Evolutionary conservation across 2,113 vertebrate species (phyloP), one percentile per base, ranked within the genome.

Genomic region (Neolamprologus tretocephalus): DNA sequence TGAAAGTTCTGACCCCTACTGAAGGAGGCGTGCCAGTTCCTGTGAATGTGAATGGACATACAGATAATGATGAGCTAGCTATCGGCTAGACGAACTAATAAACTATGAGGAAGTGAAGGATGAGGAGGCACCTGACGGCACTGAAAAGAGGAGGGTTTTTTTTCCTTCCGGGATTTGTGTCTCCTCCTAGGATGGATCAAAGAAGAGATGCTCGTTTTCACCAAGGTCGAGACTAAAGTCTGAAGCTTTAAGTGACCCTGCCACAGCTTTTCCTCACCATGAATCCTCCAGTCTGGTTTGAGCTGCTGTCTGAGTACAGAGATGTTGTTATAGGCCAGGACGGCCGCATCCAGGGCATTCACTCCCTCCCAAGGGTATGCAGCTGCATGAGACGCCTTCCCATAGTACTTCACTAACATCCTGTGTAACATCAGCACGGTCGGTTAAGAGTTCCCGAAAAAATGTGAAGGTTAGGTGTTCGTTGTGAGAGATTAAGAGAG

Each of bases 321-420:
- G 86, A 98, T 84, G 92, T 97, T 98, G 96, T 96, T 98, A 92
- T 98, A 98, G 26, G 98, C 97, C 66, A 98, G 96, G 86, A 98
- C 97, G 26, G 98, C 98, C 81, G 98, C 98, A 93, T 98, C 98
- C 95, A 98, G 95, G 37, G 98, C 97, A 83, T 98, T 98, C 57
- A 98, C 90, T 89, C 98, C 98, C 95, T 98, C 97, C 97, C 98
- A 98, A 17, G 98, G 98, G 89, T 97, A 97, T 10, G 97, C 97
- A 86, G 97, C 96, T 66, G 97, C 97, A 86, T 98, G 98, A 91
- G 97, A 97, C 6, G 97, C 96, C 93, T 97, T 98, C 92, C 98
- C 97, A 87, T 96, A 96, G 95, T 97, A 98, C 95, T 97, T 98
- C 94, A 98, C 98, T 84, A 94, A 96, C 94, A 98, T 92, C 26